Percentiles rank a stretch among this genome's conserved stretches.
These are phyloP conservation scores for Brachyistius frenatus DNA, from an alignment of 2,113 vertebrate genomes.

Conservation along the genomic window DNA sequence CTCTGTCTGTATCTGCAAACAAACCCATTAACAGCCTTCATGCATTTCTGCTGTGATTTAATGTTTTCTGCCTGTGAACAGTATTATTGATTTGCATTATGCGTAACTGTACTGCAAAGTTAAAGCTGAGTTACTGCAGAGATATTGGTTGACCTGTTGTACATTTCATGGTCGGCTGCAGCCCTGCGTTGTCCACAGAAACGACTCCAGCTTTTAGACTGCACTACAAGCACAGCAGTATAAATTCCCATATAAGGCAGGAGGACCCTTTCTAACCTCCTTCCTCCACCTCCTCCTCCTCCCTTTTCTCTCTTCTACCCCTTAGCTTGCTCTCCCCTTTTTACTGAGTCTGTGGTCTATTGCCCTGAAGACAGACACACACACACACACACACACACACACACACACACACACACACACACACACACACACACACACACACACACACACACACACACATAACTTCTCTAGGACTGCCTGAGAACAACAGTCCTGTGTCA, in stretches of 20 bases:
- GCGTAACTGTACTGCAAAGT: slow-evolving; percentile 27
- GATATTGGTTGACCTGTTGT: slow-evolving; percentile 41
- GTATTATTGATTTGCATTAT: slow-evolving; percentile 30
- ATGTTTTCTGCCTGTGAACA: slow-evolving; percentile 28
- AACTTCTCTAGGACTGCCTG: slow-evolving; percentile 4
- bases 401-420: too few species aligned
- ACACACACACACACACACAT: slow-evolving; percentile 13
- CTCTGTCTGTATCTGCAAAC: not conserved
- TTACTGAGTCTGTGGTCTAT: slow-evolving; percentile 36
- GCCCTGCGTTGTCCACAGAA: slow-evolving; percentile 50
- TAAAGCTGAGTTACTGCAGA: slow-evolving; percentile 28
- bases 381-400: too few species aligned
- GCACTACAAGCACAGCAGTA: slow-evolving; percentile 69
- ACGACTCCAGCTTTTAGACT: slow-evolving; percentile 65
- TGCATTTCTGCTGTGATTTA: slow-evolving; percentile 10
- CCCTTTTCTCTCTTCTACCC: slow-evolving; percentile 49
- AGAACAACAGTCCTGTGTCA: slow-evolving; percentile 23
- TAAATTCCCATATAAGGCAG: slow-evolving; percentile 85
- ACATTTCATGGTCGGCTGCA: slow-evolving; percentile 30
- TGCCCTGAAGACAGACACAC: slow-evolving; percentile 8
- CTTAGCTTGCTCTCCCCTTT: slow-evolving; percentile 51
- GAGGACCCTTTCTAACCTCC: slow-evolving; percentile 71
- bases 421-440: too few species aligned
- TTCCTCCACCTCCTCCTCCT: slow-evolving; percentile 51
- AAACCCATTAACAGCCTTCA: not conserved